phyloP scores from a whole-genome alignment of 2,888 invertebrate species.

The Hydropsyche betteni region DNA sequence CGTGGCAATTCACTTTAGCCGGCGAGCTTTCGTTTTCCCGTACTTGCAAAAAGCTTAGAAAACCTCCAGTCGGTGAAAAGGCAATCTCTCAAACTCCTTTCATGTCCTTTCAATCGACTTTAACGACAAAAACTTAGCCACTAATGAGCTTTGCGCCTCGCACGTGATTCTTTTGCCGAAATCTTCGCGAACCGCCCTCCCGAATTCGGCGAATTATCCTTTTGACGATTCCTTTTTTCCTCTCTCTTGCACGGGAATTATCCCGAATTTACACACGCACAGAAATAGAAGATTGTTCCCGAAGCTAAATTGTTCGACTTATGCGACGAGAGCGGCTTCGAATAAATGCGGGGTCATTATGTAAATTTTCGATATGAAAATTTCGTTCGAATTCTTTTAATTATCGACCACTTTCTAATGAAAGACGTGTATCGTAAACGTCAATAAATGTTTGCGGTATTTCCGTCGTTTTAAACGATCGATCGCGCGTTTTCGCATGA shows the following conservation, averaged over 20 bases:
- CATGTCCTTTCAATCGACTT: slow-evolving; percentile 50
- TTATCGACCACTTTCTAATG: no score
- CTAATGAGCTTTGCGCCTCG: slow-evolving; percentile 47
- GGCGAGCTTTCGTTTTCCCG: slow-evolving; percentile 47
- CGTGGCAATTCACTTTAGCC: slow-evolving; percentile 28
- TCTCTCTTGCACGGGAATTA: background rate
- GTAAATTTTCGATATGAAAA: no score
- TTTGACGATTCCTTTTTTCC: slow-evolving; percentile 9
- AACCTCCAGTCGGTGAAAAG: slow-evolving; percentile 49
- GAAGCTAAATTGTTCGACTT: no score
- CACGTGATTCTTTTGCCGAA: slow-evolving; percentile 47
- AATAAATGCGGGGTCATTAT: no score
- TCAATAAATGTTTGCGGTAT: no score
- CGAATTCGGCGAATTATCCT: background rate
- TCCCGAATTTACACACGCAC: no score
- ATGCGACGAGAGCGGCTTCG: no score
- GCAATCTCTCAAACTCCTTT: slow-evolving; percentile 50
- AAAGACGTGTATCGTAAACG: no score
- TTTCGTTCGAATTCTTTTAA: no score
- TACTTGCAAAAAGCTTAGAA: slow-evolving; percentile 52
- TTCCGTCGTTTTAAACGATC: no score
- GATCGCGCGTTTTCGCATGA: background rate
- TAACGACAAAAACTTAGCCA: slow-evolving; percentile 50
- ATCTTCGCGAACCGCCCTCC: background rate
- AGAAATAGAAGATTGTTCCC: no score